phyloP scores from a whole-genome alignment of 2,113 vertebrate species.

The Megaceryle torquata region DNA sequence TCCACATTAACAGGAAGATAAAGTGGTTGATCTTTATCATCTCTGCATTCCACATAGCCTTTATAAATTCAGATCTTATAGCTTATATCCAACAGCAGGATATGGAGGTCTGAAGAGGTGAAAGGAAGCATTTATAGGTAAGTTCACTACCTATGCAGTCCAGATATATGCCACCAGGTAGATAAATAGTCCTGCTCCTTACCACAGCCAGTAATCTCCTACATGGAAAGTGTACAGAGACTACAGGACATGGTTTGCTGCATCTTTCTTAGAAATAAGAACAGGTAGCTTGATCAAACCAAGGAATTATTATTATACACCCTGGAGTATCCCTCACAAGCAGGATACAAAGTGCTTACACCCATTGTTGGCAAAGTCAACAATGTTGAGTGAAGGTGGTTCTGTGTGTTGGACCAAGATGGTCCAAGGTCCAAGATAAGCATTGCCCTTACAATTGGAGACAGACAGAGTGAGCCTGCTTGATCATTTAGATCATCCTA shows the following conservation, averaged over 20 bases:
- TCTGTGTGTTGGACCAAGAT: not conserved
- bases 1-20: constrained; percentile 34
- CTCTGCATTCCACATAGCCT: not conserved
- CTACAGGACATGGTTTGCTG: not conserved
- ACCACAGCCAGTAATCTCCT: not conserved
- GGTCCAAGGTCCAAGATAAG: not conserved
- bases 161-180: not conserved
- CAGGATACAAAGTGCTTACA: not conserved
- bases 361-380: not conserved
- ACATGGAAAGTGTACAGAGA: rapidly evolving
- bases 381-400: not conserved
- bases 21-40: constrained; percentile 44
- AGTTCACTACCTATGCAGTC: not conserved
- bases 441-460: not conserved
- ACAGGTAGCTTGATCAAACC: not conserved
- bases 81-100: constrained; percentile 9
- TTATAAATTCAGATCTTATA: not conserved
- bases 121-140: not conserved
- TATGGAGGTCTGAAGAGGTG: not conserved
- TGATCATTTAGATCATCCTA: not conserved
- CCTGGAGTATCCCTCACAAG: not conserved
- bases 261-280: not conserved
- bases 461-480: not conserved
- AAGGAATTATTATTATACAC: not conserved
- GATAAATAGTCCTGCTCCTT: not conserved